Evolutionary conservation across 2,888 invertebrate species (phyloP), one percentile per base, ranked within the genome.

Genomic region (Plebejus melissa): DNA sequence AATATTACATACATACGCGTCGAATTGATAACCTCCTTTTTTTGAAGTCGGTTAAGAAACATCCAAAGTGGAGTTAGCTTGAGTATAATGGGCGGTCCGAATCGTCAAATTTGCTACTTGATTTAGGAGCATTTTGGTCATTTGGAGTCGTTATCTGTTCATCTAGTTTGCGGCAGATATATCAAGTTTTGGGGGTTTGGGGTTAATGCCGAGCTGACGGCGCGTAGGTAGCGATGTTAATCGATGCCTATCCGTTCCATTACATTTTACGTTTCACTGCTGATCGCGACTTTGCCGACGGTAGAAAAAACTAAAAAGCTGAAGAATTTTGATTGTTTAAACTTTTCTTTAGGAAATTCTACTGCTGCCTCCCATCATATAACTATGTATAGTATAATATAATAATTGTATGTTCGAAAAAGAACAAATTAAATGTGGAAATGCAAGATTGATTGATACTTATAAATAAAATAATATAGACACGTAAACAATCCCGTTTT

Each of bases 141-240:
- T 69, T 77, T 76, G 50, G 16, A 65, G 58, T 70, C 72, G 78
- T 86, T 88, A 90, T 90, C 90, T 89, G 88, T 88, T 84, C 89
- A 91, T 91, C 91, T 79, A 79, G 82, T 84, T 87, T 86, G 83
- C 80, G 84, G 86, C 86, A 86, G 88, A 89, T 87, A 88, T 90
- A 90, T 92, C 90, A 87, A 85, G 83, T 90, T 88, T 82, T 86
- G 81, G 83, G 83, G 84, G 83, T 83, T 83, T 78, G 82, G 86
- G 84, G 85, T 86, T 87, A 82, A 87, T 83, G 88, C 88, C 82
- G 85, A 82, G 81, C 87, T 88, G 92, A 90, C 90, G 89, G 85
- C 80, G 87, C 86, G 88, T 88, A 86, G 87, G 88, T 86, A 90
- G 84, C 84, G 90, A 90, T 90, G 82, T 79, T 89, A 90, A 92